Evolutionary conservation across 2,113 vertebrate genomes (phyloP), one percentile per base, ranked within the genome.

Genomic region (Diadophis punctatus): DNA sequence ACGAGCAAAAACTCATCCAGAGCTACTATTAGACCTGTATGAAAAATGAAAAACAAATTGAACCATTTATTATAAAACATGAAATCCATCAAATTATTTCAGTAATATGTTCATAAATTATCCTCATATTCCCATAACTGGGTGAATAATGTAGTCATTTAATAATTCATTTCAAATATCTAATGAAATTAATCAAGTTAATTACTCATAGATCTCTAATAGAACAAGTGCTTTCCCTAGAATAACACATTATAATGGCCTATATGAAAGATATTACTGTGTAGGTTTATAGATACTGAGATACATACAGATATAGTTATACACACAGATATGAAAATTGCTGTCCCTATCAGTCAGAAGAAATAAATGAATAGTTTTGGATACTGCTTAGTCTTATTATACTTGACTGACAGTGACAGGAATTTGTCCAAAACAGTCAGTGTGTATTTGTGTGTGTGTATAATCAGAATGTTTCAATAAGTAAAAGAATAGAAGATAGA

Each of bases 101-200:
- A 96, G 94, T 96, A 97, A 97, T 96, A 95, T 91, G 91, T 96
- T 91, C 94, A 96, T 96, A 95, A 96, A 96, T 96, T 97, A 97
- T 95, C 93, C 94, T 95, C 93, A 25, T 93, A 94, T 92, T 93
- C 93, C 91, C 85, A 90, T 88, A 92, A 94, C 94, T 84, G 92
- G 94, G 94, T 96, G 96, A 96, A 96, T 95, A 97, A 96, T 96
- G 94, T 93, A 96, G 97, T 63, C 92, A 86, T 90, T 93, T 96
- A 96, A 97, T 96, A 96, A 97, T 97, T 96, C 96, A 96, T 96
- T 96, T 95, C 94, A 96, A 96, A 96, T 96, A 96, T 95, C 96
- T 96, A 97, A 97, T 97, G 95, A 96, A 96, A 97, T 97, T 96
- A 94, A 93, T 94, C 96, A 96, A 96, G 95, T 96, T 97, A 96